phyloP scores from a whole-genome alignment of 2,797 vertebrate genomes.

The Acanthurus tractus region DNA sequence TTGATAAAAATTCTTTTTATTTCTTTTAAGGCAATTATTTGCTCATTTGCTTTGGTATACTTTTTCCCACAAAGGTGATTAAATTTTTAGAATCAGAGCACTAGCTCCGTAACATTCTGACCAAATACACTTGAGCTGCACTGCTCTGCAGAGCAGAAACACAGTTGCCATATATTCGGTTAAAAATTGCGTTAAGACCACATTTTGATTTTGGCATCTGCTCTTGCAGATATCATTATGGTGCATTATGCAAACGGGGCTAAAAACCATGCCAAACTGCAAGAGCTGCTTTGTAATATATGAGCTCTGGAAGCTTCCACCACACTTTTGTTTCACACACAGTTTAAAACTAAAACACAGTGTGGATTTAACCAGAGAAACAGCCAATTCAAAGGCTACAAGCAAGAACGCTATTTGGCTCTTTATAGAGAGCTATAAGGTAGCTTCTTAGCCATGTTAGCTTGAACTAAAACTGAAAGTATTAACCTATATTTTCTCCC shows the following conservation, averaged over 20 bases:
- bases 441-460: too few species aligned
- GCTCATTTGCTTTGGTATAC: constrained; percentile 14
- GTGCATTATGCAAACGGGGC: neutral
- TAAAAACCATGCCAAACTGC: constrained; percentile 3
- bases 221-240: constrained; percentile 3
- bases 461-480: too few species aligned
- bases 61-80: constrained; percentile 17
- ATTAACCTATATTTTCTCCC: too few species aligned
- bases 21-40: constrained; percentile 11
- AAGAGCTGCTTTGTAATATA: neutral
- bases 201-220: constrained; percentile 15
- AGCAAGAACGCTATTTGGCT: too few species aligned
- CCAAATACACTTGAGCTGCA: neutral
- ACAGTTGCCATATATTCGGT: neutral
- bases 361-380: too few species aligned
- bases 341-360: neutral
- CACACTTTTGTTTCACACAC: neutral
- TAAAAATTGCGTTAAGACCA: neutral
- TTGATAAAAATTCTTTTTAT: constrained; percentile 8
- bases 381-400: too few species aligned
- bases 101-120: neutral
- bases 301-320: neutral
- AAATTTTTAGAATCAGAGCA: neutral
- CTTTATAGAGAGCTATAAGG: too few species aligned
- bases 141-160: neutral